phyloP scores from a whole-genome alignment of 2,113 vertebrate genomes.

The Campylorhamphus procurvoides region DNA sequence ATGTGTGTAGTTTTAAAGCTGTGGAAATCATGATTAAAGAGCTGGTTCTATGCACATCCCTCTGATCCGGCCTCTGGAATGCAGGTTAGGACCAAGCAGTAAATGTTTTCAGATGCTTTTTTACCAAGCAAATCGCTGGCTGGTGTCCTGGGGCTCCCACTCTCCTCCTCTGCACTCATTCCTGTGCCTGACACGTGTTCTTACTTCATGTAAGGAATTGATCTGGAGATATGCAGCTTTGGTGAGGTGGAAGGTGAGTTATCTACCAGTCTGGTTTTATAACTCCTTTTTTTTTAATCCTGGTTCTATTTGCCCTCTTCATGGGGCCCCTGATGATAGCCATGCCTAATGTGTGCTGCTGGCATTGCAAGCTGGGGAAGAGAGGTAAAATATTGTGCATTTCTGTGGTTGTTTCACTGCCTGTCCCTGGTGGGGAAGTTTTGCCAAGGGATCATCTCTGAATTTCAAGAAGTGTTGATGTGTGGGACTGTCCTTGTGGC shows the following conservation, averaged over 20 bases:
- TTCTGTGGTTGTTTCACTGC: neutral
- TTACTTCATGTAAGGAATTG: neutral
- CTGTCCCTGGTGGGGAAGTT: rapidly evolving
- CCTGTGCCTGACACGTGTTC: neutral
- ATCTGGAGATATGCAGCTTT: neutral
- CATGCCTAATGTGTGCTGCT: neutral
- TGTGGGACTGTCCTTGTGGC: neutral
- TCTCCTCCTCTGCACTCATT: neutral
- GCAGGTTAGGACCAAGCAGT: neutral
- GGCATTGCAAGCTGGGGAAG: neutral
- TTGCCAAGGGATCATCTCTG: neutral
- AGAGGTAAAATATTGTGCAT: neutral
- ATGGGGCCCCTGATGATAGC: neutral
- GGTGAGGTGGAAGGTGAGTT: neutral
- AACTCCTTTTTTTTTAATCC: neutral
- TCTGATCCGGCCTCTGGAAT: neutral
- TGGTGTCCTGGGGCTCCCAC: neutral
- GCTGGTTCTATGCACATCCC: neutral
- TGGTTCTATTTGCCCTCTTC: neutral
- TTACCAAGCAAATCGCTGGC: neutral
- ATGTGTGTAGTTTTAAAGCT: rapidly evolving
- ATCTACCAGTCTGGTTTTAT: neutral
- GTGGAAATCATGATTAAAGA: neutral
- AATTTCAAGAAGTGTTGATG: neutral
- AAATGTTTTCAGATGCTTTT: neutral